Conservation (phyloP, 2,888 invertebrate genomes). For the Pseudococcus jackbeardsleyi region DNA sequence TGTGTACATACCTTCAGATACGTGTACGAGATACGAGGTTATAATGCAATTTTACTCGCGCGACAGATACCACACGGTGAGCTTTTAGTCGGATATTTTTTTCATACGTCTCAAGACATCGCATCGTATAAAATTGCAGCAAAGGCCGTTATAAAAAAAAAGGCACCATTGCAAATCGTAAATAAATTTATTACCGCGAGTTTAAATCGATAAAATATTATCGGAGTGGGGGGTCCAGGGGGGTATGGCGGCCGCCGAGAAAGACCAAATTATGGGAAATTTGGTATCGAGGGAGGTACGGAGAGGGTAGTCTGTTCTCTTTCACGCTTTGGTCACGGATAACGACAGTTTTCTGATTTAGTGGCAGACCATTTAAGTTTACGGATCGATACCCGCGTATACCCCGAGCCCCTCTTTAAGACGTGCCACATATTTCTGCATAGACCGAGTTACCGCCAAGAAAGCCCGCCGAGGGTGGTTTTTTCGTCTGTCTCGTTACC, state of each 20-base stretch:
- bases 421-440: slow-evolving; percentile 58
- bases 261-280: slow-evolving; percentile 57
- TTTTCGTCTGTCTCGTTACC: slow-evolving; percentile 1
- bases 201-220: slow-evolving; percentile 55
- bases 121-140: background rate
- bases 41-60: slow-evolving; percentile 3
- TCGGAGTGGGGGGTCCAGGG: slow-evolving; percentile 22
- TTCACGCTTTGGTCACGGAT: slow-evolving; percentile 57
- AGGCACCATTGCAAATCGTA: background rate
- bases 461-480: background rate
- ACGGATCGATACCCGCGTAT: slow-evolving; percentile 46
- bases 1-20: background rate
- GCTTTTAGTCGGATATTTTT: background rate
- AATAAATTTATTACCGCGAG: slow-evolving; percentile 37
- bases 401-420: background rate
- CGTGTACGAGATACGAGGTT: background rate
- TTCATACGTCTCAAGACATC: background rate
- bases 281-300: background rate
- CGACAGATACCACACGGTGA: slow-evolving; percentile 6
- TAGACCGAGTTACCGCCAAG: background rate
- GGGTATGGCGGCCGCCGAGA: background rate
- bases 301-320: slow-evolving; percentile 39
- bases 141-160: slow-evolving; percentile 35
- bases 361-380: slow-evolving; percentile 61
- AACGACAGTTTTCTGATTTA: slow-evolving; percentile 62